Evolutionary conservation across 1,140 invertebrate genomes (phyloP).

Genomic region (Prorops nasuta): DNA sequence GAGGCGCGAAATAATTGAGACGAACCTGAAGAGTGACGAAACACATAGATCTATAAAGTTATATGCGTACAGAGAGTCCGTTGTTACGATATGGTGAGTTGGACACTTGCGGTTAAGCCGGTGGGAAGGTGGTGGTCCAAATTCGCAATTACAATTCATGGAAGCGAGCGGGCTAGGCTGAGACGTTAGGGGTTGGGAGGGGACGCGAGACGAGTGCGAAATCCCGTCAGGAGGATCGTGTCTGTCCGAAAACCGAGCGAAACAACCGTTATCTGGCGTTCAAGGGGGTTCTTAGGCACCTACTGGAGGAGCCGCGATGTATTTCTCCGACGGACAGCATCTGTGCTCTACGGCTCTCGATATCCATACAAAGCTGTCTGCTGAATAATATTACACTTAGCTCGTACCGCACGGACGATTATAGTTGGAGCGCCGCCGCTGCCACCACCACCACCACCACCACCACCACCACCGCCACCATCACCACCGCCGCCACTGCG

Average conservation of each 20-base stretch:
- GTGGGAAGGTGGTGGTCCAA: too few relatives aligned
- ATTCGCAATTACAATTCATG: slow-evolving; percentile 50
- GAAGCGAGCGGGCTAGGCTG: slow-evolving; percentile 36
- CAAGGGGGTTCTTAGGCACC: slow-evolving; percentile 38
- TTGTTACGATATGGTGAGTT: too few relatives aligned
- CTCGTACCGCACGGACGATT: slow-evolving; percentile 53
- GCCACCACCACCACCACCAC: background rate
- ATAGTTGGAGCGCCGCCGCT: slow-evolving; percentile 54
- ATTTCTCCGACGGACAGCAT: slow-evolving; percentile 52
- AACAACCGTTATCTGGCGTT: slow-evolving; percentile 36
- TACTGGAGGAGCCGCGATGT: slow-evolving; percentile 20
- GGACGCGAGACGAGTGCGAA: too few relatives aligned
- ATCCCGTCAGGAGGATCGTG: too few relatives aligned
- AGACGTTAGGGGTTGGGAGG: too few relatives aligned
- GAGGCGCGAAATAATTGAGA: too few relatives aligned
- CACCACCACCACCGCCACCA: background rate
- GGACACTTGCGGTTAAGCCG: too few relatives aligned
- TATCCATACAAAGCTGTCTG: slow-evolving; percentile 57
- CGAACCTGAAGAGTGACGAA: too few relatives aligned
- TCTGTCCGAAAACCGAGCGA: slow-evolving; percentile 9
- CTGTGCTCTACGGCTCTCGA: slow-evolving; percentile 48
- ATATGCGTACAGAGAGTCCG: too few relatives aligned
- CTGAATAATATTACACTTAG: slow-evolving; percentile 59
- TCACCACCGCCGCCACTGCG: slow-evolving; percentile 36
- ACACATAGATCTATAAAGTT: too few relatives aligned